Percentiles rank a stretch among this genome's conserved stretches.
Conservation (phyloP, 2,797 vertebrate genomes). For the Myiotriccus ornatus region DNA sequence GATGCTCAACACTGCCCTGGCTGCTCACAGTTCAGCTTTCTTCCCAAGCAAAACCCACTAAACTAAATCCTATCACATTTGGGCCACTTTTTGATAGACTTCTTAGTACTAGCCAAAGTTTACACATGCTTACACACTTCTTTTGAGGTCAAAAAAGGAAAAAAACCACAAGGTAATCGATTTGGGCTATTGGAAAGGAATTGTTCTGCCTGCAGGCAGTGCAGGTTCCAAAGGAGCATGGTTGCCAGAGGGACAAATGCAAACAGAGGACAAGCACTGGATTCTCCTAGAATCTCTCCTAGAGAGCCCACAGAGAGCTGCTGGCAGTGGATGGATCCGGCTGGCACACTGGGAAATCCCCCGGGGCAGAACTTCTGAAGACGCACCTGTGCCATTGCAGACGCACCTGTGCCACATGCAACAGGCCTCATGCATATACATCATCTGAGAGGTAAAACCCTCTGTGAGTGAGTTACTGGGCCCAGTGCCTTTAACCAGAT, state of each 20-base stretch:
- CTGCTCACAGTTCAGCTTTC: neutral
- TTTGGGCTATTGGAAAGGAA: neutral
- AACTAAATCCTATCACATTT: neutral
- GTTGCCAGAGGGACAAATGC: neutral
- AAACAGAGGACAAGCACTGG: neutral
- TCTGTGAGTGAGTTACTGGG: neutral
- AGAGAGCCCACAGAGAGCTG: neutral
- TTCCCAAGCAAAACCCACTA: neutral
- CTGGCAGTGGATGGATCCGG: neutral
- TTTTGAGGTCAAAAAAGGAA: neutral
- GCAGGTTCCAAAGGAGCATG: neutral
- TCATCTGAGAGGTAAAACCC: neutral
- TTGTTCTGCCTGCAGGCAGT: neutral
- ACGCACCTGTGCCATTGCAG: neutral
- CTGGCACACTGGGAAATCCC: rapidly evolving
- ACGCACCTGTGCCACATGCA: neutral
- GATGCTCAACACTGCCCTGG: rapidly evolving
- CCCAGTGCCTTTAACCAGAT: neutral
- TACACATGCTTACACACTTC: neutral
- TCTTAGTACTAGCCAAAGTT: neutral
- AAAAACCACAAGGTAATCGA: rapidly evolving
- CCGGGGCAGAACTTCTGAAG: neutral
- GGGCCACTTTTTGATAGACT: neutral
- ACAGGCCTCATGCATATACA: rapidly evolving
- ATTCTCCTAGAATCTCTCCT: neutral